Evolutionary conservation across 35 echinoderm and acorn worm species (phyloP), one percentile per base, ranked within the genome.

Genomic region (Ptychodera flava): DNA sequence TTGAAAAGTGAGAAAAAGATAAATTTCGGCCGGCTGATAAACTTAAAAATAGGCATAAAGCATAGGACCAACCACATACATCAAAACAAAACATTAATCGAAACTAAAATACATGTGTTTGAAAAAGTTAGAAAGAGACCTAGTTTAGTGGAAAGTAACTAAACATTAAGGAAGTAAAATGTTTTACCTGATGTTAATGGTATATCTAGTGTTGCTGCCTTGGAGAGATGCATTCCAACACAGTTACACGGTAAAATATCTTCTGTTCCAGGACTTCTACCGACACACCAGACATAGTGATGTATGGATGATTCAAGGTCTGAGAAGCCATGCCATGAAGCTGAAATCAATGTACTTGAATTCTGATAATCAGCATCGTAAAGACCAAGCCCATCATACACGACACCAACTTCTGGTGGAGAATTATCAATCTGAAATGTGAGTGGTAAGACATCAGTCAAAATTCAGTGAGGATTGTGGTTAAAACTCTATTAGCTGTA

Each of bases 241-340:
- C 28, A 15, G 1, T 29, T 16, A 28, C 35, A 83, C 45, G 30
- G 78, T 30, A 22, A 32, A 33, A 33, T 22, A 32, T 89, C 88
- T 22, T 45, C 0, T 75, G 81, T 29, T 15, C 33, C 38, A 32
- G 16, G 29, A 1, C 36, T 89, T 14, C 36, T 36, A 33, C 88
- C 88, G 78, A 89, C 80, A 76, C 88, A 89, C 79, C 38, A 89
- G 38, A 83, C 88, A 89, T 83, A 89, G 27, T 84, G 34, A 28
- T 75, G 31, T 31, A 83, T 84, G 81, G 33, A 88, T 34, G 87
- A 88, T n/a, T 88, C 87, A 32, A 88, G 45, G 37, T 88, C 87
- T 28, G 52, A 35, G 82, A 88, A 88, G 34, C 87, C 87, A 82
- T 82, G 87, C 87, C 87, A 88, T 1, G 87, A 88, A 36, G 88